A percentile compares a stretch with the other conserved stretches of the same genome.
Evolutionary conservation across 2,113 vertebrate species (phyloP).

Genomic region (Plecotus auritus): DNA sequence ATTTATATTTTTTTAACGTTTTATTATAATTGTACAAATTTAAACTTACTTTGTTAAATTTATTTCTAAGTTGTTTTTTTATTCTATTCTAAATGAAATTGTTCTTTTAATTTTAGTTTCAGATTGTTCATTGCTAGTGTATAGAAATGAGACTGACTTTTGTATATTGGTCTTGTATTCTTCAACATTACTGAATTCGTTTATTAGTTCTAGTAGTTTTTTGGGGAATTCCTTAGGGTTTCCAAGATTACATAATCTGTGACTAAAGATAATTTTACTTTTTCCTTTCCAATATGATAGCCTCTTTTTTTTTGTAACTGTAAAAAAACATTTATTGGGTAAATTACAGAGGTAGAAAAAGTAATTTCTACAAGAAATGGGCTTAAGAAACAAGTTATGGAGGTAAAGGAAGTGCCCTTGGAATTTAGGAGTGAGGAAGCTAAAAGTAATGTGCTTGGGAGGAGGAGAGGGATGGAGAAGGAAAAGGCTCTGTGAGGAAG

Average conservation of each 20-base stretch:
- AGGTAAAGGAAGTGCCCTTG: too few relatives aligned
- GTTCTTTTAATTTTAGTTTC: slow-evolving; percentile 32
- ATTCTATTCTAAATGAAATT: not conserved
- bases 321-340: too few relatives aligned
- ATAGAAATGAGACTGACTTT: not conserved
- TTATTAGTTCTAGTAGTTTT: not conserved
- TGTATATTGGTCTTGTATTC: not conserved
- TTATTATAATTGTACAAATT: not conserved
- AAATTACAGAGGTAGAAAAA: too few relatives aligned
- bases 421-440: too few relatives aligned
- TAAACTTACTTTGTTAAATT: not conserved
- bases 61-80: not conserved
- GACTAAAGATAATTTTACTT: slow-evolving; percentile 7
- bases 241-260: not conserved
- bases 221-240: not conserved
- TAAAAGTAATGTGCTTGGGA: too few relatives aligned
- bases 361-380: too few relatives aligned
- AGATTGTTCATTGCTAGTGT: not conserved
- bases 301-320: too few relatives aligned
- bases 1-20: not conserved
- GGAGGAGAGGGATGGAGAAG: too few relatives aligned
- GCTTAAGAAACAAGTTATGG: too few relatives aligned
- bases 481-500: too few relatives aligned
- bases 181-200: not conserved
- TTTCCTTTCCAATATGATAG: not conserved